Base-by-base conservation (phyloP, 2,888 invertebrate genomes). In the Calliscelio sp. region DNA sequence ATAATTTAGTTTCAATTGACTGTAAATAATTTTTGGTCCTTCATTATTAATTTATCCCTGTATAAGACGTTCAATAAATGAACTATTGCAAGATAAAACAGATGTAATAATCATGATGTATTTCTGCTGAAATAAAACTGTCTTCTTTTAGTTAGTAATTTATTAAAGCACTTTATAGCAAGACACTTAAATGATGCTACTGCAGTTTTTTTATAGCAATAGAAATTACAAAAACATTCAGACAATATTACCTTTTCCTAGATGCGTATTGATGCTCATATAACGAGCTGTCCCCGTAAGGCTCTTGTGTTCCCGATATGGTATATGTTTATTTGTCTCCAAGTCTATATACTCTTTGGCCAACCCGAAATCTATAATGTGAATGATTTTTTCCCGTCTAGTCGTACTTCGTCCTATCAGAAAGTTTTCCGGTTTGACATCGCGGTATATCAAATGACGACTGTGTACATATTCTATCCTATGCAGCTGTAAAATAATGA, bases 281-380 rank as follows among this genome's bases (percentile, higher is more conserved):
- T 99, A 99, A 94, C 99, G 96, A 90, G 99, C 99, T 89, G 99
- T 99, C 91, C 99, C 99, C 87, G 99, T 99, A 93, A 99, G 96
- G 93, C 99, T 99, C 95, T 99, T 99, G 95, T 99, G 99, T 95
- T 99, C 99, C 96, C 99, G 97, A 95, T 99, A 99, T 92, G 99
- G 99, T 95, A 99, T 99, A 95, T 99, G 99, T 95, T 99, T 98
- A 95, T 98, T 98, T 94, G 98, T 98, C 96, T 99, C 99, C 95
- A 99, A 97, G 95, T 99, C 99, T 95, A 99, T 99, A 95, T 99
- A 99, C 96, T 99, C 99, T 96, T 99, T 99, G 94, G 99, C 99
- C 95, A 99, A 96, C 94, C 99, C 99, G 96, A 99, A 99, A 96
- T 99, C 99, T 95, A 99, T 99, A 94, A 99, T 99, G 95, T 99